Base-by-base conservation (phyloP, 2,797 vertebrate genomes). In the Dermochelys coriacea region DNA sequence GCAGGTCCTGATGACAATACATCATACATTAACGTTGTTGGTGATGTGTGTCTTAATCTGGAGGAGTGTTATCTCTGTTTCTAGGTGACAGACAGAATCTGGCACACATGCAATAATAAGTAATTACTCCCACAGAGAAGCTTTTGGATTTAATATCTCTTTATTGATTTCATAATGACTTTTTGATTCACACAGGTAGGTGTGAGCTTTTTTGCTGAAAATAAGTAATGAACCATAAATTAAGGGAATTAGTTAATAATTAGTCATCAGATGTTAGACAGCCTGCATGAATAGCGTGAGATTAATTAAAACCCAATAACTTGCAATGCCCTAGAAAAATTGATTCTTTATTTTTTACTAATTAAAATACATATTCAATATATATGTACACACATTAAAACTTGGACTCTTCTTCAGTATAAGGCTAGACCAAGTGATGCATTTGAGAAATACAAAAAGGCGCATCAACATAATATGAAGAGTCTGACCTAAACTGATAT, bases 181-280 rank as follows among this genome's bases (percentile, higher is more conserved):
- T 89, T 92, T 50, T 95, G 93, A 94, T 95, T 93, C 89, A 94
- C 82, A 94, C 91, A 96, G 91, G 91, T 92, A 96, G 91, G 95
- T 95, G n/a, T 79, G 77, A 81, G 87, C 82, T 85, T 94, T 91
- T 93, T 92, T 94, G 88, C 84, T 85, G 55, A 71, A 31, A 51
- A 87, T 95, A 95, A 97, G 95, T 96, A 95, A 97, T 95, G 95
- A 94, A 96, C 88, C 88, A 91, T 95, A 97, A 96, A 97, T 95
- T 95, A 96, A 94, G 95, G 87, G 91, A 96, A 97, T 97, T 97
- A 97, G 96, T 94, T 96, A 96, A 96, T 97, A 97, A 95, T 98
- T 97, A 97, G 91, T 93, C 86, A 93, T 88, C 95, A 92, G 84
- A 94, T 96, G 78, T 93, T 95, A 97, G 91, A 93, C 81, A 27